These are phyloP conservation scores for Hozukius guyotensis DNA, from an alignment of 2,797 vertebrate species.

Conservation along the genomic window DNA sequence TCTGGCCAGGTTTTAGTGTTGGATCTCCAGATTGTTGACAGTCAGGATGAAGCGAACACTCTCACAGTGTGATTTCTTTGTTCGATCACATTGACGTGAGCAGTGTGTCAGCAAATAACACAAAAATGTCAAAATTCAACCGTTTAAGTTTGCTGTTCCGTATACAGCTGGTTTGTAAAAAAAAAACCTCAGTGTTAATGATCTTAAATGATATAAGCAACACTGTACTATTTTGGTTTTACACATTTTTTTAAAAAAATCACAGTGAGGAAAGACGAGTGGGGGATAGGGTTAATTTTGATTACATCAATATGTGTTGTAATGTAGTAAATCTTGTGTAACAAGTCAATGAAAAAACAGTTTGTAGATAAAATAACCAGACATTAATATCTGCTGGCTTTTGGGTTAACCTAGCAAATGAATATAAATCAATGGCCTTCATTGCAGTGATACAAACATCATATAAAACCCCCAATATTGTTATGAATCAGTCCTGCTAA, in stretches of 20 bases:
- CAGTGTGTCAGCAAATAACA: not conserved
- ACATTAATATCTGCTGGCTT: too few relatives aligned
- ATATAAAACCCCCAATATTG: not conserved
- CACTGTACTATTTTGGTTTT: not conserved
- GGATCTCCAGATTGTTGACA: not conserved
- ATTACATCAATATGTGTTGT: too few relatives aligned
- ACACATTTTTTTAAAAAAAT: not conserved
- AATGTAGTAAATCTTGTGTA: not conserved
- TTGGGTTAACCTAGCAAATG: too few relatives aligned
- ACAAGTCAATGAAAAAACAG: not conserved
- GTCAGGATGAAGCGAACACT: not conserved
- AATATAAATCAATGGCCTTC: too few relatives aligned
- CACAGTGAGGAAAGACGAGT: accelerated
- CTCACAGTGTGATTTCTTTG: not conserved
- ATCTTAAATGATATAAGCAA: not conserved
- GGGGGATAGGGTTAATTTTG: too few relatives aligned
- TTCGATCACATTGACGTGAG: slow-evolving; percentile 2
- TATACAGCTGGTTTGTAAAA: not conserved
- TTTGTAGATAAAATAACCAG: too few relatives aligned
- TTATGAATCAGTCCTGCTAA: not conserved
- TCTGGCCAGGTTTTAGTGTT: not conserved
- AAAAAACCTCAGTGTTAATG: not conserved
- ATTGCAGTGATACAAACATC: not conserved
- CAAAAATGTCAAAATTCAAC: not conserved
- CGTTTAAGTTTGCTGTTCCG: not conserved